Percentiles rank a stretch among this genome's conserved stretches.
phyloP scores from a whole-genome alignment of 2,888 invertebrate genomes.

The Asteroscopus sphinx region DNA sequence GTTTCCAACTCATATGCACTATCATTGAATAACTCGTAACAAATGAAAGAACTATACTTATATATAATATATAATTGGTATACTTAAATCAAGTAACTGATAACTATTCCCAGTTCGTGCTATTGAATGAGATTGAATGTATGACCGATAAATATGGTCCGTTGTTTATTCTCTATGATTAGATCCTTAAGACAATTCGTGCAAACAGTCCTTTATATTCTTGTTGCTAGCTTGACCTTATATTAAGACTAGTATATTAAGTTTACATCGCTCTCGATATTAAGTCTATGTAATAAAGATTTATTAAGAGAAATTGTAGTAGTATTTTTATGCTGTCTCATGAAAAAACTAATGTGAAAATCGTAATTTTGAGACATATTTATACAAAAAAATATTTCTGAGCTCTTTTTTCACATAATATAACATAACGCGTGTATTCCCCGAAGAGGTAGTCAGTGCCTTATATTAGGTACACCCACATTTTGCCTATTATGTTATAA shows the following conservation, averaged over 20 bases:
- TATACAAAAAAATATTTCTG: too few species aligned
- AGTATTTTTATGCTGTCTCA: too few species aligned
- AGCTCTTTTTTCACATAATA: too few species aligned
- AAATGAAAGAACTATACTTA: constrained; percentile 15
- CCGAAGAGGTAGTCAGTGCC: too few species aligned
- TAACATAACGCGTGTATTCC: too few species aligned
- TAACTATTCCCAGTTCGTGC: constrained; percentile 13
- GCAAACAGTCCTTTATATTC: constrained; percentile 19
- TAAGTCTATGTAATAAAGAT: constrained; percentile 5
- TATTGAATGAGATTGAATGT: constrained; percentile 47
- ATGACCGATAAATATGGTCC: constrained; percentile 56
- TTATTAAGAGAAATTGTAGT: background rate
- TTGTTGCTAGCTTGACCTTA: constrained; percentile 4
- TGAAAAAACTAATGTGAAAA: too few species aligned
- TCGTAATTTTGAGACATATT: too few species aligned
- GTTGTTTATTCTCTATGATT: constrained; percentile 71
- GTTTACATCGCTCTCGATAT: constrained; percentile 9
- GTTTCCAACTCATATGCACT: constrained; percentile 25
- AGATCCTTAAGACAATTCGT: constrained; percentile 61
- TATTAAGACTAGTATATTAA: constrained; percentile 23
- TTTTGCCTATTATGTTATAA: too few species aligned
- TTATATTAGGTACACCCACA: too few species aligned
- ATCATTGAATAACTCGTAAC: constrained; percentile 37
- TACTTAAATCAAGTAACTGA: constrained; percentile 14
- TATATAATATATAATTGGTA: constrained; percentile 43